Base-by-base conservation (phyloP, 2,888 invertebrate species). In the Protodeltote pygarga region DNA sequence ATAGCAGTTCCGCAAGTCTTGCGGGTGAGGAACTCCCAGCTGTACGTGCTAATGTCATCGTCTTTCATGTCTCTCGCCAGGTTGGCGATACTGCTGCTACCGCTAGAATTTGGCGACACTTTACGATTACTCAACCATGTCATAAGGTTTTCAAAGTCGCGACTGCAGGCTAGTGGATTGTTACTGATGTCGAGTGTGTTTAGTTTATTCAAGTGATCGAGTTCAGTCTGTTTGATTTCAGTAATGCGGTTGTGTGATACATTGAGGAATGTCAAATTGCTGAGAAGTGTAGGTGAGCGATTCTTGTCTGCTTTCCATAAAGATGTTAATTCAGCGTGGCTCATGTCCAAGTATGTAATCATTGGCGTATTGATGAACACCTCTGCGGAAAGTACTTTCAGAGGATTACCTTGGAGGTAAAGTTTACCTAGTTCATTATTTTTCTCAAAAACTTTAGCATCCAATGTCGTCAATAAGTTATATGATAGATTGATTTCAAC, bases 361-460 rank as follows among this genome's bases (percentile, higher is more conserved):
- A 93, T 87, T 3, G 93, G 93, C 20, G 95, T 93, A 41, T 93
- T 88, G 46, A 93, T 73, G 81, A 97, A 96, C 2, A 95, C 91
- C 45, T 94, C 93, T 1, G 95, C 93, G 39, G 95, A 94, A 2
- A 97, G 77, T 5, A 93, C 92, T 54, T 93, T 93, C 47, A 96
- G 87, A 0, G 95, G 95, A 82, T 97, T 97, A 8, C 95, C 95
- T 61, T 95, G 94, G 28, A 97, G 91, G 73, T 94, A 95, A 6
- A 97, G 82, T 80, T 93, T 94, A 15, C 87, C 93, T 46, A 97
- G 85, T 53, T 94, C 93, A 14, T 89, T 92, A 61, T 95, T 96
- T 53, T 94, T 93, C 63, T 92, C 92, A 77, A 97, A 96, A 49
- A 94, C 89, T 65, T 94, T 92, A 5, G 89, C 83, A 29, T 95